These are phyloP conservation scores for Aurelia sp. DNA, from an alignment of 30 jellyfish, hydroid and myxozoan genomes.

Conservation along the genomic window DNA sequence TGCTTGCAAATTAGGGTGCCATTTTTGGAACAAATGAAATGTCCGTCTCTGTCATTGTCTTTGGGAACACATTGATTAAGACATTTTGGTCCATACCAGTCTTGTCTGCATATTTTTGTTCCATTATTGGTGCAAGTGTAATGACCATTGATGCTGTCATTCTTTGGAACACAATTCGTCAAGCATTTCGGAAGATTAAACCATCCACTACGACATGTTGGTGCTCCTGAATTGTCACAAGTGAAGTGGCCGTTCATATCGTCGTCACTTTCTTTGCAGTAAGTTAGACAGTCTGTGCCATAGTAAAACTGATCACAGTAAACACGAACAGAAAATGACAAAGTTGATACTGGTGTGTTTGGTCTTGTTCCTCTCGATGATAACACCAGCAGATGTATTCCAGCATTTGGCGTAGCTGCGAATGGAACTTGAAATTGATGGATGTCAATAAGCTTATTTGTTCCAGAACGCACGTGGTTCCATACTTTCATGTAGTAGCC, in stretches of 20 bases:
- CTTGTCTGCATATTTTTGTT: constrained; percentile 14
- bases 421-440: not conserved
- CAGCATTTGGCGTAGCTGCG: constrained; percentile 6
- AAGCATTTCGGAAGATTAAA: constrained; percentile 32
- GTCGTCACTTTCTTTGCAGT: constrained; percentile 47
- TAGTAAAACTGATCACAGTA: constrained; percentile 12
- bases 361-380: constrained; percentile 24
- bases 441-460: not conserved
- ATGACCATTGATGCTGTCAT: constrained; percentile 37
- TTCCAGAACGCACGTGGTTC: not conserved
- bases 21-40: constrained; percentile 18
- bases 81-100: constrained; percentile 46
- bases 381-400: not conserved
- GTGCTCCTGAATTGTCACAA: constrained; percentile 38
- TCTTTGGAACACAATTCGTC: constrained; percentile 14
- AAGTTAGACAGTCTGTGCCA: constrained; percentile 36
- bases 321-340: constrained; percentile 3
- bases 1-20: not conserved
- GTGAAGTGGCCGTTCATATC: constrained; percentile 50
- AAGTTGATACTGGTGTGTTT: not conserved
- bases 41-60: not conserved
- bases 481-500: constrained; percentile 6
- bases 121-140: constrained; percentile 53
- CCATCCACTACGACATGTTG: constrained; percentile 30
- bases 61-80: constrained; percentile 11